Evolutionary conservation across 1,140 invertebrate genomes (phyloP), one percentile per base, ranked within the genome.

Genomic region (Nylanderia fulva): DNA sequence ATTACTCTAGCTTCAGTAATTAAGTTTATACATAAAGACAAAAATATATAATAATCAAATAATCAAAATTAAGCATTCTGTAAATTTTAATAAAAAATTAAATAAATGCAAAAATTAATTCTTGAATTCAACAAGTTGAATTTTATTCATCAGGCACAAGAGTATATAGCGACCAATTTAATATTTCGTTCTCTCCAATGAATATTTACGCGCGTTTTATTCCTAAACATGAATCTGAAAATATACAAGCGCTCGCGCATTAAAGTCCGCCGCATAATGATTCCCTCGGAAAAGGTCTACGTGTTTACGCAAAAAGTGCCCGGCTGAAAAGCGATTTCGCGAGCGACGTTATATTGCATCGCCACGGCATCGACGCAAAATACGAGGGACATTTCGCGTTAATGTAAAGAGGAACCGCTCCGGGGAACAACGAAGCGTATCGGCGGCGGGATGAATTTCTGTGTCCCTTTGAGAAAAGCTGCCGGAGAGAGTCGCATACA

Each of bases 341-440:
- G 5, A 36, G 69, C 77, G 58, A 82, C 66, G 24, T 72, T 82
- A 82, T 60, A 71, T n/a, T 24, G 36, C 68, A 83, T 74, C 61
- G 79, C 69, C 27, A 61, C n/a, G 69, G 45, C 58, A 84, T 84
- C 80, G 68, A 76, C 69, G 48, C 80, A 76, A 76, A 84, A 71
- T 84, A 76, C 29, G 63, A 15, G 63, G 18, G 74, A 33, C 69
- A 71, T 74, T 83, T 72, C 42, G 56, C 80, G 71, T 84, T 84
- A 84, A 84, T 45, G 71, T 84, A 75, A 63, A 84, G 80, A 84
- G 77, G 77, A 71, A 82, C 77, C 66, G 77, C 66, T 82, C 52
- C 77, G 77, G 52, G 77, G 77, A 71, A 82, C 52, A 71, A 58
- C 77, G 66, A 82, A 82, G 66, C 64, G 64, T 71, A 80, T 71